Percentiles rank a stretch among this genome's conserved stretches.
These are phyloP conservation scores for Gonatopus flavifemur DNA, from an alignment of 1,140 invertebrate species.

Conservation along the genomic window DNA sequence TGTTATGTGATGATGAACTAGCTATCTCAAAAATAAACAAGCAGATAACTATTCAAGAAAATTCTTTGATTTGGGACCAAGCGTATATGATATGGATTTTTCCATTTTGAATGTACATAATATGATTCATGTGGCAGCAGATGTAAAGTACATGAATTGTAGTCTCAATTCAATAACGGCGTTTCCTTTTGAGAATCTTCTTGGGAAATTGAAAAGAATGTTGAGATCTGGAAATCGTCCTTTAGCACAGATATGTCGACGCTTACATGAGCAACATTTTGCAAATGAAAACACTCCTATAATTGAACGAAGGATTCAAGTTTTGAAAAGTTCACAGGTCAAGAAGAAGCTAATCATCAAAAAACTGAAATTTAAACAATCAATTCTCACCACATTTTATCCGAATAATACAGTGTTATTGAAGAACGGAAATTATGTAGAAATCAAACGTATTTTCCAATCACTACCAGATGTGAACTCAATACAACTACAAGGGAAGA, in stretches of 20 bases:
- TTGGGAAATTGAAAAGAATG: constrained; percentile 10
- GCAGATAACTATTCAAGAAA: constrained; percentile 20
- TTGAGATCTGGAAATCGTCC: constrained; percentile 13
- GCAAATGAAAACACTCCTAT: no score
- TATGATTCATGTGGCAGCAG: constrained; percentile 22
- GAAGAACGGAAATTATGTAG: constrained; percentile 7
- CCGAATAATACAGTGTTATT: constrained; percentile 13
- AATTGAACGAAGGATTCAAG: constrained; percentile 8
- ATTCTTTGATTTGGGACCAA: neutral
- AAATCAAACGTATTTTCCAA: constrained; percentile 6
- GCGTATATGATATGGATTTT: constrained; percentile 9
- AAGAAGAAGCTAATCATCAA: neutral
- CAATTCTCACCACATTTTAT: neutral
- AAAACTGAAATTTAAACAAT: constrained; percentile 13
- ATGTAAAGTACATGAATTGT: constrained; percentile 18
- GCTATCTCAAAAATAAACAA: constrained; percentile 10
- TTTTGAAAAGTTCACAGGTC: no score
- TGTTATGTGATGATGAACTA: constrained; percentile 19
- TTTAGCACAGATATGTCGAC: no score
- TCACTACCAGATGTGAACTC: neutral
- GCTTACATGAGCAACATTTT: constrained; percentile 14
- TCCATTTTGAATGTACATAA: constrained; percentile 15
- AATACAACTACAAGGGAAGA: neutral
- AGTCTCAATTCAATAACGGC: constrained; percentile 12
- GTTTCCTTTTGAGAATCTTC: constrained; percentile 28